Percentiles rank a stretch among this genome's conserved stretches.
phyloP scores from a whole-genome alignment of 2,888 invertebrate species.

The Tyria jacobaeae region DNA sequence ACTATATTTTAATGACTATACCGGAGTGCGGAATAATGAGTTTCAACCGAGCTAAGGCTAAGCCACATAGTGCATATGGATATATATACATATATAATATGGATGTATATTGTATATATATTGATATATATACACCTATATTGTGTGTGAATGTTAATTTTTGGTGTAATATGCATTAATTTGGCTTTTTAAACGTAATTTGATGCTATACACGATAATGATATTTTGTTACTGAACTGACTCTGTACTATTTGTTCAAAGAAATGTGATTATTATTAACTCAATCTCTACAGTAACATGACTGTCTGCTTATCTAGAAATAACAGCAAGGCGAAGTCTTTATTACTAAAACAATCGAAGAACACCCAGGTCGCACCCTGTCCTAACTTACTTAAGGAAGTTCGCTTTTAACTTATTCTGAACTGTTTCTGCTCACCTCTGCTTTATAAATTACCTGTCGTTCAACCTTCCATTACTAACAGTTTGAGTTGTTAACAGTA shows the following conservation, averaged over 20 bases:
- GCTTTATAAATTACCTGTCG: constrained; percentile 48
- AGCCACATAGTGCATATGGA: too few species aligned
- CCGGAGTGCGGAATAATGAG: too few species aligned
- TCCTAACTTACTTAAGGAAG: constrained; percentile 48
- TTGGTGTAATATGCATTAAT: too few species aligned
- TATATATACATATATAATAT: too few species aligned
- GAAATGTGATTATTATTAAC: neutral
- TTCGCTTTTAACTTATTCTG: constrained; percentile 36
- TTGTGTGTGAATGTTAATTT: too few species aligned
- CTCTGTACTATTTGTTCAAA: neutral
- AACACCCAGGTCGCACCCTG: constrained; percentile 42
- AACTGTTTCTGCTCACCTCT: constrained; percentile 35
- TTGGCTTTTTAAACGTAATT: too few species aligned
- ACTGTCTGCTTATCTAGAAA: neutral
- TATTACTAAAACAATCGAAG: constrained; percentile 16
- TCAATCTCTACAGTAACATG: neutral
- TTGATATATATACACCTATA: too few species aligned
- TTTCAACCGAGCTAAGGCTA: too few species aligned
- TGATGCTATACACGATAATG: neutral
- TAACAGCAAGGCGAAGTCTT: constrained; percentile 30
- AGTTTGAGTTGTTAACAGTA: constrained; percentile 33
- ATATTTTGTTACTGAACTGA: neutral
- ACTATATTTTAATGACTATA: too few species aligned
- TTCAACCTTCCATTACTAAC: constrained; percentile 38
- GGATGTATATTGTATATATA: too few species aligned